Evolutionary conservation across 2,888 invertebrate species (phyloP).

Genomic region (Andrena bucephala): DNA sequence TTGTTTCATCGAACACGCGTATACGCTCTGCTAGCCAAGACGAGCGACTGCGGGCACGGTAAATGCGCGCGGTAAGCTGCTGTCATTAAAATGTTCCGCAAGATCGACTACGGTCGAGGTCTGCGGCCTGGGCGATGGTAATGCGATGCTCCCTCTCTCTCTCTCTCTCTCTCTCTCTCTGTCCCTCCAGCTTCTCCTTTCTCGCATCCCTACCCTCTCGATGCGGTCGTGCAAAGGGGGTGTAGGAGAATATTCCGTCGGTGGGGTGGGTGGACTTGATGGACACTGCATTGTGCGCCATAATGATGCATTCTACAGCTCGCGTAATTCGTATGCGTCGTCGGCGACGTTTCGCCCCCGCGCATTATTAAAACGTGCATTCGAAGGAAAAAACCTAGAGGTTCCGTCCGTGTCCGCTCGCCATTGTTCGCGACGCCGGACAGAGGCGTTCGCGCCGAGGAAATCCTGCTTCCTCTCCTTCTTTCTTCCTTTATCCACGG

Average conservation of each 20-base stretch:
- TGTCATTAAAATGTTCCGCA: slow-evolving; percentile 85
- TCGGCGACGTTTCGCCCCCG: slow-evolving; percentile 68
- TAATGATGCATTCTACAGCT: slow-evolving; percentile 79
- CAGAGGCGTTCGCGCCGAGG: slow-evolving; percentile 48
- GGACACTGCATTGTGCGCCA: slow-evolving; percentile 79
- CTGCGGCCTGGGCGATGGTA: slow-evolving; percentile 74
- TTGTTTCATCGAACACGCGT: slow-evolving; percentile 78
- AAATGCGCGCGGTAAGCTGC: slow-evolving; percentile 82
- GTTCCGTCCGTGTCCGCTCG: slow-evolving; percentile 51
- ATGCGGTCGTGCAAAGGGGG: slow-evolving; percentile 58
- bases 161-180: slow-evolving; percentile 46
- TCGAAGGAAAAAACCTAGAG: slow-evolving; percentile 67
- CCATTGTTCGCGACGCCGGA: slow-evolving; percentile 56
- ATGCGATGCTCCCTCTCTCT: slow-evolving; percentile 70
- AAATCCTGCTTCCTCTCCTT: slow-evolving; percentile 39
- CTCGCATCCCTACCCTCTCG: slow-evolving; percentile 45
- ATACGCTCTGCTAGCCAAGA: slow-evolving; percentile 78
- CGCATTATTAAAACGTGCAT: slow-evolving; percentile 72
- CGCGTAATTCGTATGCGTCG: slow-evolving; percentile 71
- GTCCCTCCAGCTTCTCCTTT: slow-evolving; percentile 27
- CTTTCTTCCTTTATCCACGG: slow-evolving; percentile 45
- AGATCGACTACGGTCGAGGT: slow-evolving; percentile 82
- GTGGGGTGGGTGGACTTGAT: slow-evolving; percentile 75
- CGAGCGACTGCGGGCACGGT: slow-evolving; percentile 74
- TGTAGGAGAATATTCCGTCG: slow-evolving; percentile 68